Evolutionary conservation across 1,140 invertebrate genomes (phyloP), one percentile per base, ranked within the genome.

Genomic region (Ridgeia piscesae): DNA sequence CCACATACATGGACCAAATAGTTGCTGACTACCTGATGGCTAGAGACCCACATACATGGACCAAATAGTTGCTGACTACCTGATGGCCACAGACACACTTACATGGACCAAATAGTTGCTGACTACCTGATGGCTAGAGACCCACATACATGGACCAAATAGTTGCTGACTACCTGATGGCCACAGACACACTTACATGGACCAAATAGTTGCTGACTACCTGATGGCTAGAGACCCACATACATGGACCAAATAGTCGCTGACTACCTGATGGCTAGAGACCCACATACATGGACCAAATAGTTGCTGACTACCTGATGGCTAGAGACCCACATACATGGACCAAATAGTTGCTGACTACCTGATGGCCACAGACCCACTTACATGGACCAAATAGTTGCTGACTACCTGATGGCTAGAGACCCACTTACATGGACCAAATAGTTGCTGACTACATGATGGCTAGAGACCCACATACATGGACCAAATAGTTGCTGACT

Each of bases 211-310:
- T 77, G 58, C 17, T 17, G 58, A 77, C 58, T 77, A 77, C 58
- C 58, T 77, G 58, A 77, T 77, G 58, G 58, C 58, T 21, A 77
- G 58, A 77, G 11, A 77, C 27, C 17, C 14, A 77, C n/a, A n/a
- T n/a, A n/a, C 27, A 77, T 77, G 27, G 27, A 77, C 58, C 58
- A 27, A 77, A n/a, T n/a, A 77, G 58, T 77, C 27, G 58, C 17
- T 48, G 21, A 93, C 93, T 96, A 98, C 97, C 99, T 97, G 92
- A 99, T 98, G 89, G 99, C 99, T 0, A 99, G 96, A 95, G 98
- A 99, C 0, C 99, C 99, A 42, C 42, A 42, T 6, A n/a, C 4
- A 42, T 42, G 17, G 58, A 77, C 58, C 58, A 77, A 77, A 77
- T n/a, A n/a, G 17, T 17, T 77, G 58, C 27, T 77, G 58, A 77